Base-by-base conservation (phyloP, 2,888 invertebrate genomes). In the Eupithecia dodoneata region DNA sequence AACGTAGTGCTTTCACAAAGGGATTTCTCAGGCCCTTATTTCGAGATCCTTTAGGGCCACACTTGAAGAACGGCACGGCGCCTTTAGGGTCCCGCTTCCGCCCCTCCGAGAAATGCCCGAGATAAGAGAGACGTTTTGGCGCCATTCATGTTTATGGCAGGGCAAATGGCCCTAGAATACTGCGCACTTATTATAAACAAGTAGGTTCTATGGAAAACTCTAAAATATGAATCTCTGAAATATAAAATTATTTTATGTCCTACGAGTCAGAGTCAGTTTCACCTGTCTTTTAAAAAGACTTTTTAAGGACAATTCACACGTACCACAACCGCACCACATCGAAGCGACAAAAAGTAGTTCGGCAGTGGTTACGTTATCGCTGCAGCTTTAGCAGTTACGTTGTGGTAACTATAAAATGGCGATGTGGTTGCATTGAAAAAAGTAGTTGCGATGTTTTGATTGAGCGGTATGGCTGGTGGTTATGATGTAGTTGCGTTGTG, bases 71-170 rank as follows among this genome's bases (percentile, higher is more conserved):
- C 91, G 90, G 85, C 87, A 84, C 78, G 74, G 86, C 87, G 92
- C 90, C 91, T 93, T 92, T 92, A 88, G 91, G 92, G 87, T 85
- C 88, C 88, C 89, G 91, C 93, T 93, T 94, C 94, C 94, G 93
- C 91, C 92, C 92, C 90, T 92, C 91, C 87, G 90, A 92, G 93
- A 93, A 94, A 93, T 91, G 89, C 91, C 93, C 93, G 89, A 94
- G 95, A 95, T 95, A 95, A 95, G 95, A 94, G 93, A 94, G 94
- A 94, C 94, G 92, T 94, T 95, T 94, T 93, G 93, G 91, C 93
- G 91, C 94, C 93, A 94, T 95, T 95, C 93, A 94, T 94, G 94
- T 94, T 95, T 94, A 95, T 94, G 88, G 93, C 93, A 86, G 92
- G 92, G 90, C 92, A 93, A 95, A 94, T 94, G 93, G 92, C 91